These are phyloP conservation scores for Zygogramma bicolorata DNA, from an alignment of 2,888 invertebrate genomes.

Conservation along the genomic window DNA sequence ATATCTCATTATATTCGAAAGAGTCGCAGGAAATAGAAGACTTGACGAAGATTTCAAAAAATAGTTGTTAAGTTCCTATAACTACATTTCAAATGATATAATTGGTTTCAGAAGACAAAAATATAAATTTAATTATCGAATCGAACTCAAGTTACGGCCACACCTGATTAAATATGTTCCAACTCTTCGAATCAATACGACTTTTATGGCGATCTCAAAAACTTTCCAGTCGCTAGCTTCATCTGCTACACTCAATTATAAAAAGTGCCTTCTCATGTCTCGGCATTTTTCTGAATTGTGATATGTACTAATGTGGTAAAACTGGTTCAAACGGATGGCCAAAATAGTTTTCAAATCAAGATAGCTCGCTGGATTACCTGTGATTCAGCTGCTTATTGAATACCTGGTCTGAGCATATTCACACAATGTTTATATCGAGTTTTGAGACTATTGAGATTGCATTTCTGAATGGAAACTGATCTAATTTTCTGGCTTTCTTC, in stretches of 20 bases:
- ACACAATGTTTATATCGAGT: neutral
- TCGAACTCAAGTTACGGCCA: too few relatives aligned
- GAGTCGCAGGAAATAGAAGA: too few relatives aligned
- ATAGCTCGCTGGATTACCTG: neutral
- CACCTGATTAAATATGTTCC: neutral
- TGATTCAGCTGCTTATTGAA: neutral
- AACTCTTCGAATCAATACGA: neutral
- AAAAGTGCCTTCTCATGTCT: neutral
- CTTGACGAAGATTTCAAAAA: too few relatives aligned
- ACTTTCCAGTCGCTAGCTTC: neutral
- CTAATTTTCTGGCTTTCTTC: too few relatives aligned
- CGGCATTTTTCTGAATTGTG: neutral
- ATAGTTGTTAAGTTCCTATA: too few relatives aligned
- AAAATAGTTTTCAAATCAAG: neutral
- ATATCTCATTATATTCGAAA: too few relatives aligned
- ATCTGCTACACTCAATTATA: neutral
- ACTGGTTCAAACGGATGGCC: neutral
- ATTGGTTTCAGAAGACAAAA: too few relatives aligned
- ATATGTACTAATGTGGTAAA: neutral
- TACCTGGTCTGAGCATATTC: neutral
- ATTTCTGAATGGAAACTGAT: too few relatives aligned
- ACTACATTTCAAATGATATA: too few relatives aligned
- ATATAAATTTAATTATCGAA: too few relatives aligned
- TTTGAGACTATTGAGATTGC: too few relatives aligned
- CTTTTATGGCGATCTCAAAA: neutral